Conservation (phyloP, 2,797 vertebrate species). For the Pseudochirops cupreus region DNA sequence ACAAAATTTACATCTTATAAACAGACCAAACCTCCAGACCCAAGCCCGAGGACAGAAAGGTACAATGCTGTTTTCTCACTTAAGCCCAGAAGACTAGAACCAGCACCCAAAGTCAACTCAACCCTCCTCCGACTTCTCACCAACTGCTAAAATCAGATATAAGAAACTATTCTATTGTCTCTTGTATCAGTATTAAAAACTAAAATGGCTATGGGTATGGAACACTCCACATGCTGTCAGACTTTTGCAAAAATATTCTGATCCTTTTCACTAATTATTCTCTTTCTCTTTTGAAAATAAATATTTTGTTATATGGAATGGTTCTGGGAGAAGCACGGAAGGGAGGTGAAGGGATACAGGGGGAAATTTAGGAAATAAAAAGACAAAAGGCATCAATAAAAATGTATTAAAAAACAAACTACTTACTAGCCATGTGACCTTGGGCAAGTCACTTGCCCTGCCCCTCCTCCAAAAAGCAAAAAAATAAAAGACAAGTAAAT, state of each 20-base stretch:
- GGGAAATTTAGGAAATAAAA: not conserved
- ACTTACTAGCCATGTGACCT: no score
- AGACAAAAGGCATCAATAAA: not conserved
- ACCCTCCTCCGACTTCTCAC: not conserved
- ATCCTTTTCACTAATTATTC: not conserved
- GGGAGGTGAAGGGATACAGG: not conserved
- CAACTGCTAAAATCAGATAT: not conserved
- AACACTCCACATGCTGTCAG: no score
- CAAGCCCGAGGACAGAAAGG: not conserved
- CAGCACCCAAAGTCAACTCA: not conserved
- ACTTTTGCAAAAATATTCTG: not conserved
- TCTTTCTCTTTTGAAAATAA: not conserved
- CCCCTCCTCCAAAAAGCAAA: no score
- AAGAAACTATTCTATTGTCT: not conserved
- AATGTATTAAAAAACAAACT: constrained; percentile 8
- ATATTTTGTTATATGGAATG: not conserved
- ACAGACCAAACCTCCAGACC: not conserved
- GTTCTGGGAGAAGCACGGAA: not conserved
- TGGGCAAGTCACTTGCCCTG: no score
- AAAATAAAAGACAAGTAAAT: no score
- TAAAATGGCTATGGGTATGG: not conserved
- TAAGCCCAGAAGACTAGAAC: not conserved
- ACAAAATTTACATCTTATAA: not conserved
- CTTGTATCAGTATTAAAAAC: not conserved
- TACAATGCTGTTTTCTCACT: not conserved